Conservation (phyloP, 2,113 vertebrate species). For the Oncorhynchus nerka region DNA sequence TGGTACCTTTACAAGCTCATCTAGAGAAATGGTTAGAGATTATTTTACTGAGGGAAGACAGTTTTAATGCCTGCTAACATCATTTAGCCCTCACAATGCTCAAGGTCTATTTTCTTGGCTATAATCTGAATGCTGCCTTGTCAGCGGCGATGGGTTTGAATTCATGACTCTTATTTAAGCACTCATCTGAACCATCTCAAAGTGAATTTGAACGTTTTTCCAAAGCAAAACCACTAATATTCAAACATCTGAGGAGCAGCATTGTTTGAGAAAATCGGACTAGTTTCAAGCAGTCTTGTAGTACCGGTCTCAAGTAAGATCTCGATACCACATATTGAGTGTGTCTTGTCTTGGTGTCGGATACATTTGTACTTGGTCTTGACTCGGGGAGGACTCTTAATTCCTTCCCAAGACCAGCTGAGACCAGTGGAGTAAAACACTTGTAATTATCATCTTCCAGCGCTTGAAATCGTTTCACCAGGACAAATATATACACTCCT, state of each 20-base stretch:
- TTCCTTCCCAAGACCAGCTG: too few species aligned
- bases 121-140: too few species aligned
- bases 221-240: not conserved
- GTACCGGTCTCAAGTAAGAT: too few species aligned
- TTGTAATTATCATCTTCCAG: too few species aligned
- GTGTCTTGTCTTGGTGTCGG: too few species aligned
- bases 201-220: not conserved
- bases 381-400: too few species aligned
- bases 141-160: not conserved
- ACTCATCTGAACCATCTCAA: not conserved
- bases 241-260: not conserved
- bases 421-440: too few species aligned
- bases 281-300: not conserved
- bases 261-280: not conserved
- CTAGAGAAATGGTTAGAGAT: not conserved
- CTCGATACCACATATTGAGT: too few species aligned
- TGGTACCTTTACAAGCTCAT: slow-evolving; percentile 1
- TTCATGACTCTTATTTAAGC: not conserved
- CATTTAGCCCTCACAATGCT: not conserved
- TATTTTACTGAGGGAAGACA: not conserved
- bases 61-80: not conserved
- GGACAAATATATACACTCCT: too few species aligned
- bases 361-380: too few species aligned
- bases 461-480: too few species aligned
- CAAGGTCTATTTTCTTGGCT: too few species aligned